Conservation (phyloP, 2,888 invertebrate species). For the Drosophila sordidula region DNA sequence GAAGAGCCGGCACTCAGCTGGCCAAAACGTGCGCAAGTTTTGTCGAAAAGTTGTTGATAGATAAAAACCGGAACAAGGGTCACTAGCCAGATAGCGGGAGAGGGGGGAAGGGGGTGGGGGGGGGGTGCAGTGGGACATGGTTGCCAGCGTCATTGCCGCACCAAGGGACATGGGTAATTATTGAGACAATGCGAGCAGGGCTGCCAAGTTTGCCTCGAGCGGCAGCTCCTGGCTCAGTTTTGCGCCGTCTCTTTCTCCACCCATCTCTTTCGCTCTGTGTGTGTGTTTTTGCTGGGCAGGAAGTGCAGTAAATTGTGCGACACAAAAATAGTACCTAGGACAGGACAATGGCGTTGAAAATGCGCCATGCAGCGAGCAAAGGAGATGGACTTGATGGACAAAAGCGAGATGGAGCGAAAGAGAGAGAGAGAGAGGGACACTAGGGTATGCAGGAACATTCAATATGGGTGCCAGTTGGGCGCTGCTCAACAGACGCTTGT, state of each 20-base stretch:
- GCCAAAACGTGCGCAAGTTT: conserved; percentile 63
- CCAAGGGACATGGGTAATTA: conserved; percentile 76
- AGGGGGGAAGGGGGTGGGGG: not conserved
- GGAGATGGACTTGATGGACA: conserved; percentile 37
- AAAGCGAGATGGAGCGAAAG: conserved; percentile 5
- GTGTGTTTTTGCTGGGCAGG: conserved; percentile 56
- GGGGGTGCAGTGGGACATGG: conserved; percentile 37
- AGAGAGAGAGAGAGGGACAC: not conserved
- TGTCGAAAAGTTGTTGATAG: conserved; percentile 67
- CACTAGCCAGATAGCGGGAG: conserved; percentile 28
- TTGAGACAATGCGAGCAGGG: conserved; percentile 69
- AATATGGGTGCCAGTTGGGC: conserved; percentile 64
- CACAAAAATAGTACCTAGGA: conserved; percentile 76
- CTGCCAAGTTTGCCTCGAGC: conserved; percentile 46
- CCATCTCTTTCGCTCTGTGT: not conserved
- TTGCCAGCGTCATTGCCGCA: conserved; percentile 32
- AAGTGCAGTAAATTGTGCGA: conserved; percentile 80
- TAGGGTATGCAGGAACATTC: conserved; percentile 54
- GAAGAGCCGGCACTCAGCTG: conserved; percentile 18
- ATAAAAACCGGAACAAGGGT: conserved; percentile 64
- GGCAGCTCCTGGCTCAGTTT: conserved; percentile 13
- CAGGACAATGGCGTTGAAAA: conserved; percentile 78
- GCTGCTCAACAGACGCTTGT: conserved; percentile 73
- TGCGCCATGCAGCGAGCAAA: conserved; percentile 68
- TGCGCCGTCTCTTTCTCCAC: not conserved